Evolutionary conservation across 1,140 invertebrate species (phyloP).

Genomic region (Drosophila littoralis): DNA sequence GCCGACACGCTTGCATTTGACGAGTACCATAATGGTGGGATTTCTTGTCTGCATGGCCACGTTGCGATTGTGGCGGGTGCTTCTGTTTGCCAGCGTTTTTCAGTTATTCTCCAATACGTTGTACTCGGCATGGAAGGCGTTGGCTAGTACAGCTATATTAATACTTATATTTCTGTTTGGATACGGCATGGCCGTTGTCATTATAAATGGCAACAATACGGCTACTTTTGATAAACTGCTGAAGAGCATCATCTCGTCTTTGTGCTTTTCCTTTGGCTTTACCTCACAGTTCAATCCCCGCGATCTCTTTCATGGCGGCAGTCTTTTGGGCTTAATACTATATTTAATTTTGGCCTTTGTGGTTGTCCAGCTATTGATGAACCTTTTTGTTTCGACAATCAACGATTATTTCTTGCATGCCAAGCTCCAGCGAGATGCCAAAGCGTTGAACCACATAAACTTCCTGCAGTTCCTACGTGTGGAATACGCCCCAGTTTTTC

Average conservation of each 20-base stretch:
- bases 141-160: conserved; percentile 43
- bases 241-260: conserved; percentile 36
- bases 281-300: neutral
- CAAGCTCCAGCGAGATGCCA: conserved; percentile 13
- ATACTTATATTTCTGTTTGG: conserved; percentile 53
- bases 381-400: conserved; percentile 65
- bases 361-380: conserved; percentile 56
- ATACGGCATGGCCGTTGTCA: conserved; percentile 46
- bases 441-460: conserved; percentile 3
- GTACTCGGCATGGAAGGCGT: conserved; percentile 44
- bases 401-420: conserved; percentile 46
- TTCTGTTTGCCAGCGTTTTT: conserved; percentile 71
- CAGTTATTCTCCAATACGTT: conserved; percentile 61
- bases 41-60: conserved; percentile 66
- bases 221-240: conserved; percentile 30
- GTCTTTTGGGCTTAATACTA: conserved; percentile 36
- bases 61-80: conserved; percentile 69
- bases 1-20: conserved; percentile 16
- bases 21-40: conserved; percentile 23
- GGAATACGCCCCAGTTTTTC: conserved; percentile 35
- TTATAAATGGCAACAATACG: conserved; percentile 67
- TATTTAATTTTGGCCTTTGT: conserved; percentile 56
- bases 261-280: conserved; percentile 68
- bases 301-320: conserved; percentile 60
- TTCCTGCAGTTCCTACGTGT: conserved; percentile 59